These are phyloP conservation scores for Imbricaverruca yamaguchii DNA, from an alignment of 2,888 invertebrate species.

Conservation along the genomic window DNA sequence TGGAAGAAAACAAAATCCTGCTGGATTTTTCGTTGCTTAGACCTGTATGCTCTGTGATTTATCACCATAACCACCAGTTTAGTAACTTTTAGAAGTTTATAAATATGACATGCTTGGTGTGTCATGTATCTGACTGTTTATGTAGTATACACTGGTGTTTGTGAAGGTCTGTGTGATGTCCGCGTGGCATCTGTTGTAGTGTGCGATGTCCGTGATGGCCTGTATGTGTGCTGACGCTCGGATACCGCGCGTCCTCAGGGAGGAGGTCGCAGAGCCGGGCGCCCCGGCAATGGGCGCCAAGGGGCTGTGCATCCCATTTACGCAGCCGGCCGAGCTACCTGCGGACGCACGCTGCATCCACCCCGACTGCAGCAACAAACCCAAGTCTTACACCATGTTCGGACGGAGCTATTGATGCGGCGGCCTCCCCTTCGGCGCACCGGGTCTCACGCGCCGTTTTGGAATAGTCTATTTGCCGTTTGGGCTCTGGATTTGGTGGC, in stretches of 20 bases:
- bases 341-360: slow-evolving; percentile 71
- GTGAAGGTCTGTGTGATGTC: neutral
- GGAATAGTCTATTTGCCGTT: neutral
- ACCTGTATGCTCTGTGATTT: no score
- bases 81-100: no score
- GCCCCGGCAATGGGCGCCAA: slow-evolving; percentile 98
- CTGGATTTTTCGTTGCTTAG: no score
- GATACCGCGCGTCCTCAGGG: slow-evolving; percentile 44
- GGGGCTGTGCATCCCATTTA: slow-evolving; percentile 92
- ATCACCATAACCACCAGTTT: no score
- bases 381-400: slow-evolving; percentile 82
- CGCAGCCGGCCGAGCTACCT: slow-evolving; percentile 61
- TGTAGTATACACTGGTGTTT: neutral
- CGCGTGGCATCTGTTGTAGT: no score
- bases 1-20: no score
- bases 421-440: neutral
- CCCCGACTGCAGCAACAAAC: slow-evolving; percentile 68
- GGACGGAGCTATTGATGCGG: slow-evolving; percentile 79
- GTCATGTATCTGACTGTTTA: no score
- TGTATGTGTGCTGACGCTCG: slow-evolving; percentile 36
- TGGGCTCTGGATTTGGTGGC: no score
- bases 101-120: no score
- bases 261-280: slow-evolving; percentile 59
- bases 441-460: no score
- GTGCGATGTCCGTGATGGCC: neutral